These are phyloP conservation scores for Xestia rhomboidea DNA, from an alignment of 2,888 invertebrate species.

Conservation along the genomic window DNA sequence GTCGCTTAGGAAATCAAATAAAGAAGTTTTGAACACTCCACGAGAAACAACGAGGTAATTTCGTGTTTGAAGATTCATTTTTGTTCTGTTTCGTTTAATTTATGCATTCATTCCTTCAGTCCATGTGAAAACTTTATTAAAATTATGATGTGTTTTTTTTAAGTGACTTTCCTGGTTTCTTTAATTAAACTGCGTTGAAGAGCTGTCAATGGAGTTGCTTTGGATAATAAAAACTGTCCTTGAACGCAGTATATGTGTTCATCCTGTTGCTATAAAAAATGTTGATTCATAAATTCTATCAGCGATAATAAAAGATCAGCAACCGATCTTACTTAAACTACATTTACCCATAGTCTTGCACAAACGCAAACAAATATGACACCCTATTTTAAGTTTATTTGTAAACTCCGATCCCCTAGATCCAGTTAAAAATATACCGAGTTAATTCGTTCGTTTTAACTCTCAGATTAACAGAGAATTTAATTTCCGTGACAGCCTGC, in stretches of 20 bases:
- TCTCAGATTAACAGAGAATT: slow-evolving; percentile 19
- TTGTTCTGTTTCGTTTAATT: not conserved
- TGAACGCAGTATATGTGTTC: not conserved
- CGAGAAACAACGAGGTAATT: slow-evolving; percentile 6
- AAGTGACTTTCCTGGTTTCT: not conserved
- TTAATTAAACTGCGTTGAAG: not conserved
- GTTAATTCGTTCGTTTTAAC: not conserved
- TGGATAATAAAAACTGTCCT: not conserved
- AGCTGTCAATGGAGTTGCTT: not conserved
- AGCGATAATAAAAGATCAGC: no score
- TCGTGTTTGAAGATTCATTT: not conserved
- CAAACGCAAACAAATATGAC: not conserved
- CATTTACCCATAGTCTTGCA: not conserved
- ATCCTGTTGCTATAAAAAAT: no score
- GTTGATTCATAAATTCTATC: no score
- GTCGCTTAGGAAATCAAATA: slow-evolving; percentile 52
- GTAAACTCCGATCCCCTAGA: not conserved
- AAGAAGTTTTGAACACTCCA: slow-evolving; percentile 41
- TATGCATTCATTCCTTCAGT: not conserved
- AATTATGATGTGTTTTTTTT: not conserved
- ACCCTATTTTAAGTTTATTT: not conserved
- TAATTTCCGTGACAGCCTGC: slow-evolving; percentile 27
- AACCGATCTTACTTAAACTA: not conserved
- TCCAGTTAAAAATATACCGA: not conserved
- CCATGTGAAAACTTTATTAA: not conserved